Evolutionary conservation across 1,140 invertebrate genomes (phyloP), one percentile per base, ranked within the genome.

Genomic region (Papilio polytes): DNA sequence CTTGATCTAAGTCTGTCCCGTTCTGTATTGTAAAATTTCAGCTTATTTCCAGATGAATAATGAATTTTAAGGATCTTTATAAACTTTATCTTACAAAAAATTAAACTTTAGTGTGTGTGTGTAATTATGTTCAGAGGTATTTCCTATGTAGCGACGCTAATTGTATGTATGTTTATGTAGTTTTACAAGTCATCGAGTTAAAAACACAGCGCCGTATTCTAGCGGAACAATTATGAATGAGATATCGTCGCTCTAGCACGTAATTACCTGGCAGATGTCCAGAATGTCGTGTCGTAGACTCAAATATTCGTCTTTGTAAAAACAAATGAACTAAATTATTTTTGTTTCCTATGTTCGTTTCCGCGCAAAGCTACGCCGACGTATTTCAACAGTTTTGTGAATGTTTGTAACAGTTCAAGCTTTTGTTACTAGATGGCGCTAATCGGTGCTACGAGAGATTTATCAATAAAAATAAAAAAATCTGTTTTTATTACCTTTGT

Each of bases 141-240:
- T 31, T 31, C 10, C 0, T 6, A 63, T 22, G 22, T 36, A 31
- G 22, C 15, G 63, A 31, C 18, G 63, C 20, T n/a, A n/a, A n/a
- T n/a, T n/a, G n/a, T n/a, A n/a, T n/a, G n/a, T n/a, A n/a, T n/a
- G n/a, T n/a, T 13, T 70, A 12, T 15, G 26, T 31, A 70, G 26
- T 70, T 70, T 18, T 31, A 70, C 26, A 70, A 70, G 12, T 70
- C 26, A 70, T 31, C 63, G 22, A 18, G 12, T 48, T 76, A 53
- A 20, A 51, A 80, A 36, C n/a, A 78, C 51, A 46, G 48, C 18
- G 81, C 36, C 53, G 70, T 59, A 31, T 70, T 26, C 63, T 26
- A 70, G 26, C 63, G 63, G 26, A 70, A 70, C 78, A 56, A 74
- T 83, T 80, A 82, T 85, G 82, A 85, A 85, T 83, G 84, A 83